Evolutionary conservation across 2,113 vertebrate species (phyloP), one percentile per base, ranked within the genome.

Genomic region (Paramormyrops kingsleyae): DNA sequence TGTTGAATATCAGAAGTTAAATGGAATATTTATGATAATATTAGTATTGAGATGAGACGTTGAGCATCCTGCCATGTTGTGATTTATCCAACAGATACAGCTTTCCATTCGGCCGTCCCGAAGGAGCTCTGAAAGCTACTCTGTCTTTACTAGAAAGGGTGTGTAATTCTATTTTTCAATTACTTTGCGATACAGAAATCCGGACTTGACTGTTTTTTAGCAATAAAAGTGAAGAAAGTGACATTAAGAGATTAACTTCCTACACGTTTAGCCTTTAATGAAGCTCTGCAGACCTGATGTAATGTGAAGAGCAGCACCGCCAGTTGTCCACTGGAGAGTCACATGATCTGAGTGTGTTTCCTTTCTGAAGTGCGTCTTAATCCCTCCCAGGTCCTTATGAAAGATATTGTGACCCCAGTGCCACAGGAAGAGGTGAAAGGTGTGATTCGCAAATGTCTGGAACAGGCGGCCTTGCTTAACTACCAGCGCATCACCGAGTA

Each of bases 321-420:
- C 31, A 77, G 15, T 39, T 35, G 1, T 5, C 31, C 10, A 35
- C 35, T 42, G 74, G 5, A 19, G 31, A 2, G 35, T 77, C 13
- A 17, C 35, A 19, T 77, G 5, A 19, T 42, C 74, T 77, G 35
- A 42, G 74, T 19, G 31, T 1, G 27, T 35, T 39, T n/a, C 35
- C 74, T 42, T 19, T 19, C 35, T 80, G 35, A 80, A 80, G 74
- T 17, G 74, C 17, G 15, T 80, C 74, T 80, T 19, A 42, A 80
- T 42, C 27, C 74, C 89, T 27, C 44, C 9, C 85, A 99, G 99
- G 99, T 99, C 94, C 96, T 99, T 94, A 99, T 99, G 99, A 99
- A 99, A 96, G 99, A 99, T 95, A 99, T 99, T 92, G 99, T 98
- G 94, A 99, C 99, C 92, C 98, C 98, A 2, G 99, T 99, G 91